Conservation (phyloP, 2,797 vertebrate genomes). For the Sphenodon punctatus region DNA sequence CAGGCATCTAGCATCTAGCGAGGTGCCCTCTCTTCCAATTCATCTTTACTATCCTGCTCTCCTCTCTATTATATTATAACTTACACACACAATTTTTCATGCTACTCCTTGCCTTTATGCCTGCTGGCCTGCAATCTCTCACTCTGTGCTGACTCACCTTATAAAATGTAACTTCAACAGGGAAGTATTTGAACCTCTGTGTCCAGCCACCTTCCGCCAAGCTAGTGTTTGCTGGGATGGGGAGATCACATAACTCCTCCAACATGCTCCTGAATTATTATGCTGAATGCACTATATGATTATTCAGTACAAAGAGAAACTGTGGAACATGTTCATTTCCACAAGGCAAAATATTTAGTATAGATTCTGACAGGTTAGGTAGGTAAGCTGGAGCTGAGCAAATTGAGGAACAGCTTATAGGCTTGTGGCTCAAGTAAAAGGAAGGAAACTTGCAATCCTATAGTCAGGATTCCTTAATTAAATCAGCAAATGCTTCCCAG, state of each 20-base stretch:
- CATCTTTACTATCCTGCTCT: neutral
- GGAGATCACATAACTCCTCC: neutral
- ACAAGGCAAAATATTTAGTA: neutral
- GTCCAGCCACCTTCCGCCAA: neutral
- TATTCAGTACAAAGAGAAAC: neutral
- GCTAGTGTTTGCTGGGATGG: neutral
- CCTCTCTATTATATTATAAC: neutral
- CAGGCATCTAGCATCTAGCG: rapidly evolving
- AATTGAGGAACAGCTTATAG: neutral
- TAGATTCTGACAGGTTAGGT: too few species aligned
- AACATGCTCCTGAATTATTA: neutral
- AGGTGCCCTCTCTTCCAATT: neutral
- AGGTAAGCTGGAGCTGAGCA: neutral
- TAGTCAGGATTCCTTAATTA: neutral
- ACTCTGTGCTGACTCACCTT: rapidly evolving
- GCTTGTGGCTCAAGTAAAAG: neutral
- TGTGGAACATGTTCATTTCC: neutral
- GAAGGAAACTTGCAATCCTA: neutral
- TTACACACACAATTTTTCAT: neutral
- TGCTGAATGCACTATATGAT: neutral
- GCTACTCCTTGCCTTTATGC: neutral
- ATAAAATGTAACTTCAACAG: rapidly evolving
- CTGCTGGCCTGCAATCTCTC: neutral
- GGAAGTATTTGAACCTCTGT: neutral
- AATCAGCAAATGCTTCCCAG: neutral